Conservation (phyloP, 64 coral and sea anemone genomes). For the Montipora sp. region DNA sequence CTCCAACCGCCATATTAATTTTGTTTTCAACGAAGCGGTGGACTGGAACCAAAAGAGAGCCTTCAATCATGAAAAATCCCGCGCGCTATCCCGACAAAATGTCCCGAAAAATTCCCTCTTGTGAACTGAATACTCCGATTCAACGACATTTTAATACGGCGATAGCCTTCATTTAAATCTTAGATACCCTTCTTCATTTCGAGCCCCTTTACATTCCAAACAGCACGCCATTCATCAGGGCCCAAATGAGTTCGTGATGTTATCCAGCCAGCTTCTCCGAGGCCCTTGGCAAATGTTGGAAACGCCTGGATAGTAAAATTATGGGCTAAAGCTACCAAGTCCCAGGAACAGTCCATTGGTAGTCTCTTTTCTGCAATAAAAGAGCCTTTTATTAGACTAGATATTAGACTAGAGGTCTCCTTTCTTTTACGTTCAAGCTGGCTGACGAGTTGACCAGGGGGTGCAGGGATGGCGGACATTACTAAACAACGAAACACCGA, state of each 20-base stretch:
- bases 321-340: constrained; percentile 86
- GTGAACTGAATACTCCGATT: too few species aligned
- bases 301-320: constrained; percentile 94
- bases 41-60: background rate
- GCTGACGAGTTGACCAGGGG: too few species aligned
- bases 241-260: constrained; percentile 93
- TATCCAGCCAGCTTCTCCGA: constrained; percentile 86
- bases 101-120: too few species aligned
- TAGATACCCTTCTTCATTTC: constrained; percentile 83
- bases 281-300: constrained; percentile 68
- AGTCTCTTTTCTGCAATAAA: constrained; percentile 57
- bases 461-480: too few species aligned
- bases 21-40: background rate
- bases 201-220: constrained; percentile 82
- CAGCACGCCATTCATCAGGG: constrained; percentile 93
- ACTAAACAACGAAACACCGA: too few species aligned
- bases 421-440: too few species aligned
- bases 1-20: constrained; percentile 35
- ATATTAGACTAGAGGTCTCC: too few species aligned
- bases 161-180: background rate
- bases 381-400: background rate
- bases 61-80: background rate
- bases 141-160: too few species aligned
- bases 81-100: too few species aligned
- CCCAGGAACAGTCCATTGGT: constrained; percentile 64